Base-by-base conservation (phyloP, 2,888 invertebrate species). In the Aleiodes alternator region DNA sequence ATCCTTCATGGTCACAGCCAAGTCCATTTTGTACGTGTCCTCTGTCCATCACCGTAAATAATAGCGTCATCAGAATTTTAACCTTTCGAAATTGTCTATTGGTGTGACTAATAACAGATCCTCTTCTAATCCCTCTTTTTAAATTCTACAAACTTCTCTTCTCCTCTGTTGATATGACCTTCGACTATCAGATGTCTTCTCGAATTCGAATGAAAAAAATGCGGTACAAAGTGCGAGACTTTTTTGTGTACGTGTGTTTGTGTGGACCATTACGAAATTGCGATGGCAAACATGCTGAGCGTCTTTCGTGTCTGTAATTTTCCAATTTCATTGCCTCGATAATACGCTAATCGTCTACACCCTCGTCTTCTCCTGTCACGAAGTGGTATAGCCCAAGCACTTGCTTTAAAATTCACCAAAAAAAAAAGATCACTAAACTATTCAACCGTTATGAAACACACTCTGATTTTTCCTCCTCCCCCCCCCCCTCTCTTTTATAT, bases 261-360 rank as follows among this genome's bases (percentile, higher is more conserved):
- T 72, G 68, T 69, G 68, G 11, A 78, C 75, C 80, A 77, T 83
- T 83, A 81, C 79, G 80, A 83, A 83, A 84, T 76, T 29, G 50
- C 50, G 68, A 64, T 51, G 51, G 50, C 51, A 51, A 64, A 48
- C 31, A 68, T 51, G 68, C 68, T 64, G 43, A 48, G 70, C 43
- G 31, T 72, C 34, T 34, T 76, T 76, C 81, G 81, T 80, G 82
- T 75, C 81, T 80, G 79, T 84, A 84, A 85, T 86, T 83, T 85
- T 83, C 85, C 81, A 82, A 83, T 85, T 85, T 82, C 70, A 73
- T 76, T 80, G 78, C 76, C 77, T 78, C 81, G 83, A 85, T 86
- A 84, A 85, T 85, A 77, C 68, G 81, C 78, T 84, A 82, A 84
- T 84, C 79, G 81, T 23, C 72, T 78, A 79, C 81, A 82, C 85